A percentile compares a stretch with the other conserved stretches of the same genome.
Conservation (phyloP, 2,113 vertebrate genomes). For the Speoplatyrhinus poulsoni region DNA sequence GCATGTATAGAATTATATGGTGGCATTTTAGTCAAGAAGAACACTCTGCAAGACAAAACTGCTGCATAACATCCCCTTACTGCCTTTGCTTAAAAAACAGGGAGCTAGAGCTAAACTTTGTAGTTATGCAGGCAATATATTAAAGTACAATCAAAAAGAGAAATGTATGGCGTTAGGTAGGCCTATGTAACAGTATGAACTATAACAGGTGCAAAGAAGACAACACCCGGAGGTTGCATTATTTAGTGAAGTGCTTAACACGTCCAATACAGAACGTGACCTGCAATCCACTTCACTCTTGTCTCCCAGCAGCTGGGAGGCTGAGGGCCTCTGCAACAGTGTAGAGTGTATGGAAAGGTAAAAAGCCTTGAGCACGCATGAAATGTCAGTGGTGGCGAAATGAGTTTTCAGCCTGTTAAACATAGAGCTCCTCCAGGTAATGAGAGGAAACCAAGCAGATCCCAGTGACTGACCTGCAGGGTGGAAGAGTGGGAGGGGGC, state of each 20-base stretch:
- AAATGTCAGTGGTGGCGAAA: constrained; percentile 72
- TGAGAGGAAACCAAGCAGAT: constrained; percentile 38
- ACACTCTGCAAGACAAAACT: no score
- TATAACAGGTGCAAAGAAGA: not conserved
- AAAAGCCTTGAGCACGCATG: constrained; percentile 47
- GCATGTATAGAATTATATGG: not conserved
- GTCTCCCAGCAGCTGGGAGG: constrained; percentile 34
- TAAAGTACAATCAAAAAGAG: no score
- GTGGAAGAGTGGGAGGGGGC: not conserved
- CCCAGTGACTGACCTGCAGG: not conserved
- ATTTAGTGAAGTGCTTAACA: constrained; percentile 67
- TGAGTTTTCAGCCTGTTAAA: constrained; percentile 57
- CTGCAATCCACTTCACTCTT: constrained; percentile 34
- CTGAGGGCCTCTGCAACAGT: constrained; percentile 14
- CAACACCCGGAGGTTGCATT: constrained; percentile 42
- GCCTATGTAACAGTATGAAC: no score
- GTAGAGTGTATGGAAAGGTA: not conserved
- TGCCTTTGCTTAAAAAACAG: no score
- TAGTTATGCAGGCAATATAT: no score
- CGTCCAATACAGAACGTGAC: constrained; percentile 54
- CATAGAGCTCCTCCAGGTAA: constrained; percentile 44
- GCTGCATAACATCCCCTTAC: no score
- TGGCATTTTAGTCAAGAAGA: not conserved
- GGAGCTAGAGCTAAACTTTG: no score
- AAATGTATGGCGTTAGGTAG: no score